Conservation (phyloP, 2,797 vertebrate genomes). For the Poeciliopsis presidionis region DNA sequence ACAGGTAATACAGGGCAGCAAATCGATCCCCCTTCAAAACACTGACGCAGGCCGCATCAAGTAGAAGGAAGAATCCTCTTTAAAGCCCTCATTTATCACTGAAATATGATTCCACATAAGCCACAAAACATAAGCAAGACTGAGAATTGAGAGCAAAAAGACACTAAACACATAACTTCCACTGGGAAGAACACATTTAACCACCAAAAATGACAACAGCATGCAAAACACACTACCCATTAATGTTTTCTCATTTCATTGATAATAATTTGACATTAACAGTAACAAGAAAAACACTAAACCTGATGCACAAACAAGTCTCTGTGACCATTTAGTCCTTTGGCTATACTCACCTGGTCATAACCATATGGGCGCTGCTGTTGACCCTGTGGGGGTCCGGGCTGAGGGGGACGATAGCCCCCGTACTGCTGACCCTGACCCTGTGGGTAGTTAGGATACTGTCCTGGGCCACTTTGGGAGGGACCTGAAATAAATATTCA, state of each 20-base stretch:
- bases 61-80: slow-evolving; percentile 67
- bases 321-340: slow-evolving; percentile 32
- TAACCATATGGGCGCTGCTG: slow-evolving; percentile 98
- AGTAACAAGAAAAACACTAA: slow-evolving; percentile 42
- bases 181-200: slow-evolving; percentile 52
- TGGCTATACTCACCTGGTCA: slow-evolving; percentile 89
- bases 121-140: slow-evolving; percentile 54
- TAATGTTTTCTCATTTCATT: slow-evolving; percentile 42
- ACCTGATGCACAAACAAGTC: slow-evolving; percentile 20
- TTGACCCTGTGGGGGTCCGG: slow-evolving; percentile 93
- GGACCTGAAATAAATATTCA: slow-evolving; percentile 79
- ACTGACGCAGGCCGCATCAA: slow-evolving; percentile 63
- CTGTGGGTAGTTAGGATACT: slow-evolving; percentile 97
- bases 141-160: slow-evolving; percentile 57
- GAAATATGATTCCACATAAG: slow-evolving; percentile 59
- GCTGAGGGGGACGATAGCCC: slow-evolving; percentile 92
- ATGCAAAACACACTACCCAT: slow-evolving; percentile 64
- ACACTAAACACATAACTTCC: slow-evolving; percentile 54
- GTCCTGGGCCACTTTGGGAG: slow-evolving; percentile 90
- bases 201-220: slow-evolving; percentile 59
- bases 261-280: slow-evolving; percentile 39
- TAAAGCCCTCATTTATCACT: slow-evolving; percentile 71
- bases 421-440: slow-evolving; percentile 97
- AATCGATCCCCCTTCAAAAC: slow-evolving; percentile 72
- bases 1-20: slow-evolving; percentile 81